Conservation (phyloP, 2,888 invertebrate genomes). For the Tenthredo mesomela region DNA sequence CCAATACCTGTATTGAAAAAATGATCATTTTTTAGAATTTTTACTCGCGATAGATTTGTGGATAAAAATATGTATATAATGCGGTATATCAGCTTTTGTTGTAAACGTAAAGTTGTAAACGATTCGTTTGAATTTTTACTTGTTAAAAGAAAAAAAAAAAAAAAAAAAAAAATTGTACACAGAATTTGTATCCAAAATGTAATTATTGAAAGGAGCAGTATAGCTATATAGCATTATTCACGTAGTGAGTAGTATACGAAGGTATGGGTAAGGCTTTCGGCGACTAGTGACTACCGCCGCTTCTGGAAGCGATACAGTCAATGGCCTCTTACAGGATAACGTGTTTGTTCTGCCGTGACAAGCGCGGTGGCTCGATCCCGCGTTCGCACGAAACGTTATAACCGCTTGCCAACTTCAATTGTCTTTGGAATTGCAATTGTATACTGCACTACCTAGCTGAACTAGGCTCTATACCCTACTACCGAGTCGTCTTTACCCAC, state of each 20-base stretch:
- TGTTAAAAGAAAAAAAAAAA: too few species aligned
- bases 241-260: background rate
- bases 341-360: slow-evolving; percentile 51
- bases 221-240: background rate
- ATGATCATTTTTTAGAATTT: background rate
- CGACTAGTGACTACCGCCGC: slow-evolving; percentile 26
- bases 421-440: slow-evolving; percentile 42
- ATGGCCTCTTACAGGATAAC: slow-evolving; percentile 51
- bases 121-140: background rate
- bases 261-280: background rate
- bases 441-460: background rate
- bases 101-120: background rate
- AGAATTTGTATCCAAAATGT: background rate
- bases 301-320: slow-evolving; percentile 46
- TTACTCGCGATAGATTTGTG: background rate
- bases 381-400: slow-evolving; percentile 48
- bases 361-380: slow-evolving; percentile 29
- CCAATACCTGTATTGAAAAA: too few species aligned
- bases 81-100: background rate
- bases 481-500: slow-evolving; percentile 7
- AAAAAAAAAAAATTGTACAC: background rate
- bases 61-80: background rate
- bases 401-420: slow-evolving; percentile 47
- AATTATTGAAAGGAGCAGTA: slow-evolving; percentile 11
- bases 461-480: background rate